Percentiles rank a stretch among this genome's conserved stretches.
Conservation (phyloP, 1,140 invertebrate genomes). For the Ooceraea biroi region DNA sequence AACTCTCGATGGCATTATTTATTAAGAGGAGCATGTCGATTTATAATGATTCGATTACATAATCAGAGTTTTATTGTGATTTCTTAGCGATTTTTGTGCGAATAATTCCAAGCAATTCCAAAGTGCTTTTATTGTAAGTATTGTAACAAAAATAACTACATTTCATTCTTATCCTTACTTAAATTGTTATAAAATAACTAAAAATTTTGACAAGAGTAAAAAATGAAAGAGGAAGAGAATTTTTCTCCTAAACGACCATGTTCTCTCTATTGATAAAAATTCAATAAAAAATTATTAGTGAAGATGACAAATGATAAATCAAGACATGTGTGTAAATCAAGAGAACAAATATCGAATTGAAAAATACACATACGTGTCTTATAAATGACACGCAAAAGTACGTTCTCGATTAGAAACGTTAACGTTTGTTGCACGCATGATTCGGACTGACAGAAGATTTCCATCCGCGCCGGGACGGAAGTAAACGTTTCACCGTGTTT, state of each 20-base stretch:
- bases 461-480: conserved; percentile 39
- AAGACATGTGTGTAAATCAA: not conserved
- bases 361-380: conserved; percentile 36
- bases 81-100: too few relatives aligned
- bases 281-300: too few relatives aligned
- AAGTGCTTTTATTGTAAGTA: too few relatives aligned
- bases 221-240: too few relatives aligned
- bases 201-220: too few relatives aligned
- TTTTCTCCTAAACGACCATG: not conserved
- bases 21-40: not conserved
- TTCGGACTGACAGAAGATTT: conserved; percentile 48
- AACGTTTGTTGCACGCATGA: conserved; percentile 47
- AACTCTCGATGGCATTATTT: not conserved
- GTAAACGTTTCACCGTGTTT: conserved; percentile 61
- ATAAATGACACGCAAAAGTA: conserved; percentile 12
- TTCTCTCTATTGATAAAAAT: not conserved
- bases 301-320: not conserved
- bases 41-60: not conserved
- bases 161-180: too few relatives aligned
- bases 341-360: not conserved
- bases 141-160: too few relatives aligned
- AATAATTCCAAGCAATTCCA: too few relatives aligned
- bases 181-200: too few relatives aligned
- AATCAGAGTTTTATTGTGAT: too few relatives aligned
- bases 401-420: conserved; percentile 24